Conservation (phyloP, 2,888 invertebrate species). For the Elegia similella region DNA sequence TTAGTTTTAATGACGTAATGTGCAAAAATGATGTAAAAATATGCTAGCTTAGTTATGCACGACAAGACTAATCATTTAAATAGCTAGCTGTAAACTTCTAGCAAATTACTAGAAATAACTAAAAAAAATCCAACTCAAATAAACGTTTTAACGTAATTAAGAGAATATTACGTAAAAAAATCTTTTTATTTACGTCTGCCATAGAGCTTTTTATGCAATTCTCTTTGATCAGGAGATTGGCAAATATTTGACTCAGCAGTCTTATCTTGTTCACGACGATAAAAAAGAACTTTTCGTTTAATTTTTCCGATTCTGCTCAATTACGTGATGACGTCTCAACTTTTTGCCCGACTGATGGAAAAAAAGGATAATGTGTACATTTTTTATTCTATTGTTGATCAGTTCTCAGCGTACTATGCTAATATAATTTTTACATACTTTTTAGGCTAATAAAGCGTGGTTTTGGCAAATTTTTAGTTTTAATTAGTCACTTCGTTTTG, state of each 20-base stretch:
- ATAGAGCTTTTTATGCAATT: conserved; percentile 8
- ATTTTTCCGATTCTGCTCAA: conserved; percentile 9
- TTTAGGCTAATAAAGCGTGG: no score
- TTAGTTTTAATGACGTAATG: no score
- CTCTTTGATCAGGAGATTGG: conserved; percentile 13
- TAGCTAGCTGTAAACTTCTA: no score
- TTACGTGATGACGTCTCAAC: not conserved
- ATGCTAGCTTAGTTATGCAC: no score
- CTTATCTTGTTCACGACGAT: not conserved
- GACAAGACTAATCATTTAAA: no score
- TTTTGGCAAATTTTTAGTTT: no score
- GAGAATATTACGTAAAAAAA: conserved; percentile 1
- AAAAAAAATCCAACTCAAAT: not conserved
- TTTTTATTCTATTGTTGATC: no score
- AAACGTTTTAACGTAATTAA: conserved; percentile 6
- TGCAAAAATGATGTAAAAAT: no score
- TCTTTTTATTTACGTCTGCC: conserved; percentile 11
- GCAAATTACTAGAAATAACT: not conserved
- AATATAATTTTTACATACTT: no score
- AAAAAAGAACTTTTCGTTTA: not conserved
- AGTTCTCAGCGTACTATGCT: no score
- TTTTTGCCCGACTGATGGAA: not conserved
- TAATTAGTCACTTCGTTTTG: no score
- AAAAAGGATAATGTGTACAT: not conserved
- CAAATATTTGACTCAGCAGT: conserved; percentile 7